Evolutionary conservation across 2,113 vertebrate genomes (phyloP).

Genomic region (Motacilla alba): DNA sequence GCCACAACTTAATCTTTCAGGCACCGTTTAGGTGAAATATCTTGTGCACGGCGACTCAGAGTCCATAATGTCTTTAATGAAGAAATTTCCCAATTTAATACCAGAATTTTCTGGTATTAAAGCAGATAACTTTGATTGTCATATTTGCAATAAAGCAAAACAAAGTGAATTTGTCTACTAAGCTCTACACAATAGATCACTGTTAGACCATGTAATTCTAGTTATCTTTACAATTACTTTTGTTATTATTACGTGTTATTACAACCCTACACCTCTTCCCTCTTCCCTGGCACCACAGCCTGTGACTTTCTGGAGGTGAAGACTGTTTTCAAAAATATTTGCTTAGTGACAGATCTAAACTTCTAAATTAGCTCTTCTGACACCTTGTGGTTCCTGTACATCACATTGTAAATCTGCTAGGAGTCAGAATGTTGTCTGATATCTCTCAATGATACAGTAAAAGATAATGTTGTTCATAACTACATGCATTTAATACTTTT

Average conservation of each 20-base stretch:
- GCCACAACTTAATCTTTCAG: conserved; percentile 32
- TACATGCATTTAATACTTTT: conserved; percentile 17
- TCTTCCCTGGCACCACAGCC: neutral
- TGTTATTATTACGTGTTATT: conserved; percentile 43
- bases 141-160: neutral
- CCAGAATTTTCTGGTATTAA: neutral
- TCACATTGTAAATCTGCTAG: neutral
- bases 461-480: neutral
- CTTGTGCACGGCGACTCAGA: neutral
- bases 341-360: conserved; percentile 30
- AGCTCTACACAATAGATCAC: neutral
- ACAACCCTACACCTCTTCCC: neutral
- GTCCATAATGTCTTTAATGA: neutral
- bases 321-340: conserved; percentile 56
- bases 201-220: neutral
- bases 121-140: neutral
- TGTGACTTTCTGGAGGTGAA: conserved; percentile 46
- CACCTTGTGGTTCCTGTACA: conserved; percentile 44
- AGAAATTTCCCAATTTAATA: neutral
- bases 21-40: neutral
- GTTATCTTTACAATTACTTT: conserved; percentile 23
- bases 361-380: conserved; percentile 38
- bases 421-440: neutral
- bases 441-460: neutral
- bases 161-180: neutral